phyloP scores from a whole-genome alignment of 2,797 vertebrate genomes.

The Avahi laniger region DNA sequence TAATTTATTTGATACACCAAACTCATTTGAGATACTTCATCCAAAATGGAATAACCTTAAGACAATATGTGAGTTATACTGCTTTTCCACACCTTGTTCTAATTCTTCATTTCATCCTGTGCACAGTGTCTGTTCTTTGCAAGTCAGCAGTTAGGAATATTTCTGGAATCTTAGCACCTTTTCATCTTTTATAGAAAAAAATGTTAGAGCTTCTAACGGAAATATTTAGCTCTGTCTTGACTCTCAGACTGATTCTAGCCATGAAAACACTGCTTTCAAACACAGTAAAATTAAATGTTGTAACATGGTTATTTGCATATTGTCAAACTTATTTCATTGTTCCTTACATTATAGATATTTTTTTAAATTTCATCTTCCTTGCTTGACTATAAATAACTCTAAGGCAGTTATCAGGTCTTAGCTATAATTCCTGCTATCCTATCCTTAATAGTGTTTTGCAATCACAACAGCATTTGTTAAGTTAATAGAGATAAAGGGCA shows the following conservation, averaged over 20 bases:
- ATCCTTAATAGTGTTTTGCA: neutral
- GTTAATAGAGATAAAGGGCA: neutral
- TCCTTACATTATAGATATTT: neutral
- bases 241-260: neutral
- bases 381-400: neutral
- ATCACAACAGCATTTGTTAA: neutral
- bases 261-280: neutral
- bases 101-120: neutral
- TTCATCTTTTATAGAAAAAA: neutral
- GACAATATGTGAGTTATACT: neutral
- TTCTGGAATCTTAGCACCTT: neutral
- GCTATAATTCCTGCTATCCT: neutral
- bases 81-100: neutral
- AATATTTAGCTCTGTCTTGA: neutral
- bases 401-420: neutral
- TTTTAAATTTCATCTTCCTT: neutral
- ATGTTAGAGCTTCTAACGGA: neutral
- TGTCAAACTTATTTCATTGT: neutral
- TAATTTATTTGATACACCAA: neutral
- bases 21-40: neutral
- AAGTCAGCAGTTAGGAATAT: neutral
- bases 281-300: neutral
- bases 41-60: neutral
- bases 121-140: neutral
- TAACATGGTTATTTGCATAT: neutral